Conservation (phyloP, 2,888 invertebrate genomes). For the Microctonus brassicae region DNA sequence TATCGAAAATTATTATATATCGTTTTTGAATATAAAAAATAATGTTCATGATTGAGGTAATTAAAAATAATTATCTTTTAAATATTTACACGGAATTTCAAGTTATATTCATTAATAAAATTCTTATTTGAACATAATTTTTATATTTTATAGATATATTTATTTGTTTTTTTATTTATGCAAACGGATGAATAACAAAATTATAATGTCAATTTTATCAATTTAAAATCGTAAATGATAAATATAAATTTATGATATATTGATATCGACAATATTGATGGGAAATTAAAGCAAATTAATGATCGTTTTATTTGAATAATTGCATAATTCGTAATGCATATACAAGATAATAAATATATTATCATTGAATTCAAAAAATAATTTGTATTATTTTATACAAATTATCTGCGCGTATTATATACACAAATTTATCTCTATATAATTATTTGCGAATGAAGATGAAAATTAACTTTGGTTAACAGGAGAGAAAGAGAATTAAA, state of each 20-base stretch:
- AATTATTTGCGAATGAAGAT: not conserved
- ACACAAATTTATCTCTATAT: not conserved
- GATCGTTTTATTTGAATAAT: not conserved
- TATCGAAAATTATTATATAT: not conserved
- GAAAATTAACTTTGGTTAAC: slow-evolving; percentile 34
- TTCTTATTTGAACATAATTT: no score
- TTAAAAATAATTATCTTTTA: no score
- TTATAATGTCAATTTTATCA: no score
- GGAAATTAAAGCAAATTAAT: not conserved
- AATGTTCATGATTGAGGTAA: no score
- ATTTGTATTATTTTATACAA: not conserved
- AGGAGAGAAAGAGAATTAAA: not conserved
- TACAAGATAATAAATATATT: not conserved
- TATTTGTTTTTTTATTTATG: no score
- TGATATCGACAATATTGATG: not conserved
- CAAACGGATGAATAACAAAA: no score
- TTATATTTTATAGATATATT: no score
- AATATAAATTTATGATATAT: not conserved
- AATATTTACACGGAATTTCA: no score
- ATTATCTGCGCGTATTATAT: not conserved
- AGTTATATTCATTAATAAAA: no score
- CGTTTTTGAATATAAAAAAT: not conserved
- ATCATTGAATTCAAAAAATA: not conserved
- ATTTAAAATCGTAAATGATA: not conserved
- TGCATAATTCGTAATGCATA: not conserved